phyloP scores from a whole-genome alignment of 2,888 invertebrate species.

The Drosophila nr. medialis region DNA sequence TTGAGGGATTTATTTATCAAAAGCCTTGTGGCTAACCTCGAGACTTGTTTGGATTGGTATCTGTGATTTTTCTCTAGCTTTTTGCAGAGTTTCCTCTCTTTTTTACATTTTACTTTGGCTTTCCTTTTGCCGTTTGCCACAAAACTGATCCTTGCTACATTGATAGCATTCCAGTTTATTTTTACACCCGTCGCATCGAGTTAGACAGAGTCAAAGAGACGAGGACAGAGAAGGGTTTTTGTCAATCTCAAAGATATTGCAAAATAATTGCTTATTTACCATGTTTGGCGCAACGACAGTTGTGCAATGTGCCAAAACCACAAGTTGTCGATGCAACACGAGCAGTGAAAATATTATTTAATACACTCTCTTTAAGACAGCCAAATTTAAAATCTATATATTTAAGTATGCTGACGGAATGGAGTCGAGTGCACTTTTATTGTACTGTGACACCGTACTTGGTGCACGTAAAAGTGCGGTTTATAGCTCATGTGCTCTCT shows the following conservation, averaged over 20 bases:
- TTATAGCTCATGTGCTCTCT: constrained; percentile 68
- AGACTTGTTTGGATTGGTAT: not conserved
- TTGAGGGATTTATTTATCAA: not conserved
- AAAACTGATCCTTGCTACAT: constrained; percentile 44
- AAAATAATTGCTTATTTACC: constrained; percentile 64
- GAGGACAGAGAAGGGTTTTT: constrained; percentile 40
- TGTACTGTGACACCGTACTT: constrained; percentile 24
- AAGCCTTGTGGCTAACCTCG: constrained; percentile 34
- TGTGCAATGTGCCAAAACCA: constrained; percentile 1
- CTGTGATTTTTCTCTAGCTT: constrained; percentile 28
- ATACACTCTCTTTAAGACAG: constrained; percentile 13
- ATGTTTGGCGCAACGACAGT: constrained; percentile 33
- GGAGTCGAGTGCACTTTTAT: constrained; percentile 42
- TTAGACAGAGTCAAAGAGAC: constrained; percentile 1
- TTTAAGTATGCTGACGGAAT: not conserved
- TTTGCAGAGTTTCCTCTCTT: constrained; percentile 34
- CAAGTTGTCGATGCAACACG: not conserved
- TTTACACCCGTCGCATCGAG: constrained; percentile 21
- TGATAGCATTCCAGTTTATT: constrained; percentile 41
- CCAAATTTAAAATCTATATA: constrained; percentile 36
- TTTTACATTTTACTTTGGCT: constrained; percentile 50
- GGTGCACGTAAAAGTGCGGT: constrained; percentile 72
- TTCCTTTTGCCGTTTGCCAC: constrained; percentile 34
- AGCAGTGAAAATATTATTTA: not conserved
- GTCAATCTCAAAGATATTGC: constrained; percentile 56